Evolutionary conservation across 2,888 invertebrate genomes (phyloP).

Genomic region (Dexiosoma caninum): DNA sequence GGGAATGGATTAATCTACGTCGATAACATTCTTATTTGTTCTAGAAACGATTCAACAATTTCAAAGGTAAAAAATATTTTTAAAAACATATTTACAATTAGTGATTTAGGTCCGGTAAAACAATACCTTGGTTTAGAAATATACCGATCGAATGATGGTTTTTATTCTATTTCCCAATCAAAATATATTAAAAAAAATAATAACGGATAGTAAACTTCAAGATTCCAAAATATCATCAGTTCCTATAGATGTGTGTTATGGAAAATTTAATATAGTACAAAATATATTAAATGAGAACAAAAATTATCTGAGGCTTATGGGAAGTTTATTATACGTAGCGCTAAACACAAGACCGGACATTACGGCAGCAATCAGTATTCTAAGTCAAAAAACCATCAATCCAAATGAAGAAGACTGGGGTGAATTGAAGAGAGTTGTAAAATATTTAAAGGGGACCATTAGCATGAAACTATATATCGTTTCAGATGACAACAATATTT

Average conservation of each 20-base stretch:
- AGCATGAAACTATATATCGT: too few species aligned
- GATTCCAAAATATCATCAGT: not conserved
- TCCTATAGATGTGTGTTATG: not conserved
- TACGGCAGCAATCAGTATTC: not conserved
- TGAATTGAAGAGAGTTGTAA: slow-evolving; percentile 1
- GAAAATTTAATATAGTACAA: not conserved
- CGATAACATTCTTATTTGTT: slow-evolving; percentile 11
- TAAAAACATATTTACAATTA: not conserved
- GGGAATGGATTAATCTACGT: too few species aligned
- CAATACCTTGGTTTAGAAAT: too few species aligned
- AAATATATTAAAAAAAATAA: too few species aligned
- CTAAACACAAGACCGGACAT: slow-evolving; percentile 27
- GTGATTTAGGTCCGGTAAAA: slow-evolving; percentile 9
- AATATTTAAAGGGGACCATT: slow-evolving; percentile 4
- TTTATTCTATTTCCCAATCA: too few species aligned
- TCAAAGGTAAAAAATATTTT: slow-evolving; percentile 5
- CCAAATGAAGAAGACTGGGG: slow-evolving; percentile 25
- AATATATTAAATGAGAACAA: not conserved
- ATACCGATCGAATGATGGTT: too few species aligned
- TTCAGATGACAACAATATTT: too few species aligned
- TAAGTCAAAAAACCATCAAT: slow-evolving; percentile 4
- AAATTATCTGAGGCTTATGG: not conserved
- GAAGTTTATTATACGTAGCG: not conserved
- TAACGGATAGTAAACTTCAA: not conserved
- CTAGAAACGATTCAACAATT: not conserved